A percentile compares a stretch with the other conserved stretches of the same genome.
These are phyloP conservation scores for Dolichoris vasculosae DNA, from an alignment of 1,140 invertebrate genomes.

Conservation along the genomic window DNA sequence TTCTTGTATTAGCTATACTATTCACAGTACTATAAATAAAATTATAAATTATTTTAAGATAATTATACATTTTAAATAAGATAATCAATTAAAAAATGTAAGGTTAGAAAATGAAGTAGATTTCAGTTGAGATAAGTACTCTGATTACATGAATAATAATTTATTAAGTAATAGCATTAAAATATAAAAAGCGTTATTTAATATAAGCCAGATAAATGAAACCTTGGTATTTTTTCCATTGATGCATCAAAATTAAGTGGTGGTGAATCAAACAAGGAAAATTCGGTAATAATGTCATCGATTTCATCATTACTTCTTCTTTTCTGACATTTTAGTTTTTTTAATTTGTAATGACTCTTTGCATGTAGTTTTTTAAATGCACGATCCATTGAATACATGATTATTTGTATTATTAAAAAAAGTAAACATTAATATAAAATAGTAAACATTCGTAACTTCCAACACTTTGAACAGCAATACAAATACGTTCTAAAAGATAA, in stretches of 20 bases:
- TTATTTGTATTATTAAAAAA: neutral
- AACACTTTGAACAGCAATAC: neutral
- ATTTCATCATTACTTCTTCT: conserved; percentile 36
- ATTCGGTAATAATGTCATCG: conserved; percentile 15
- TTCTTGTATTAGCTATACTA: neutral
- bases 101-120: neutral
- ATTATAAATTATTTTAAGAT: neutral
- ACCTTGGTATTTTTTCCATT: conserved; percentile 30
- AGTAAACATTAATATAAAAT: no score
- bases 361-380: neutral
- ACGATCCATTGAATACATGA: neutral
- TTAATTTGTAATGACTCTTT: neutral
- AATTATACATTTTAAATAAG: neutral
- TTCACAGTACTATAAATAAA: no score
- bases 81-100: neutral
- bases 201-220: neutral
- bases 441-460: neutral
- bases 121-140: neutral
- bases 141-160: neutral
- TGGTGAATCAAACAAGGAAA: conserved; percentile 16
- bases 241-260: neutral
- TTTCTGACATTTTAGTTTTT: conserved; percentile 13
- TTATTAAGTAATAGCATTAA: neutral
- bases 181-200: neutral
- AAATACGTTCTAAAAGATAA: neutral